Evolutionary conservation across 2,888 invertebrate species (phyloP), one percentile per base, ranked within the genome.

Genomic region (Norana najaformis): DNA sequence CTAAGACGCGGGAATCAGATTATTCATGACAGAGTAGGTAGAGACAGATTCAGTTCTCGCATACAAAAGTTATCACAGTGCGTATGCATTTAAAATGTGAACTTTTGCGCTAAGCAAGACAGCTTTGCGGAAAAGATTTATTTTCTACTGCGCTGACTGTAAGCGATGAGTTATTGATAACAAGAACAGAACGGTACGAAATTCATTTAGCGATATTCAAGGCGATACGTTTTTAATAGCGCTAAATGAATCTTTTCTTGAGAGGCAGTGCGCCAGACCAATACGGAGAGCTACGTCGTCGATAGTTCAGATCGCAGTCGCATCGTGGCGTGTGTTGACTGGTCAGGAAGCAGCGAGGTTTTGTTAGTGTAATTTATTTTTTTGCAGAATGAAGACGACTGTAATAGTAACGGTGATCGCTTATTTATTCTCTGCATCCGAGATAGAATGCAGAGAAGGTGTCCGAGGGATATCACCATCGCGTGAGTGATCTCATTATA

Each of bases 231-330:
- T n/a, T n/a, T n/a, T n/a, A n/a, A n/a, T 30, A 53, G 53, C 23
- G 53, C 53, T 53, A 53, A 30, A 53, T 53, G 53, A 53, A 6
- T 53, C 30, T 53, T 4, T 23, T 8, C 23, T 53, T 83, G 83
- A 14, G 34, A 20, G 83, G 83, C 83, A 83, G 83, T 34, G 83
- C 83, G 5, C 6, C 83, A 83, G 83, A 35, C 83, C 34, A 36
- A 30, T 18, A 36, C 35, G n/a, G 16, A 3, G 83, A 18, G 36
- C 83, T 20, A 36, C 36, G 83, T 83, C n/a, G 83, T 83, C 83
- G 83, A 34, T 83, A 83, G 83, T 83, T 83, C 83, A n/a, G 83
- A 83, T 83, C 83, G 83, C 83, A 14, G 83, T 20, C 83, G 83
- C 83, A 16, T 34, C 83, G 83, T 83, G 83, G 83, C 83, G 36